A percentile compares a stretch with the other conserved stretches of the same genome.
Conservation (phyloP, 2,888 invertebrate species). For the Drosophila helvetica region DNA sequence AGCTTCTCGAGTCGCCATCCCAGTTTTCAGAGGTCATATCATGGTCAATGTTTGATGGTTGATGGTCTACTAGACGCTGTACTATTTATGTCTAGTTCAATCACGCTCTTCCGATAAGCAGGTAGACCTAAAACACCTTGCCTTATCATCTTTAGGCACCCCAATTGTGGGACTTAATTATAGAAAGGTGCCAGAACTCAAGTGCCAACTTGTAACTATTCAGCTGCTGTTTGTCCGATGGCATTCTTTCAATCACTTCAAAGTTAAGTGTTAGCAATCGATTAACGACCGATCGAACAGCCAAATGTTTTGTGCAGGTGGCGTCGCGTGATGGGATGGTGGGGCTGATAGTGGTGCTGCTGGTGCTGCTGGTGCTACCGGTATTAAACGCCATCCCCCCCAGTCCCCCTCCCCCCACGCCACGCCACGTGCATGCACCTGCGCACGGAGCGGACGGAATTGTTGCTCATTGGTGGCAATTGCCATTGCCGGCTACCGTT, state of each 20-base stretch:
- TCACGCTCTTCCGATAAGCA: background rate
- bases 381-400: slow-evolving; percentile 31
- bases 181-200: slow-evolving; percentile 16
- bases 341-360: slow-evolving; percentile 25
- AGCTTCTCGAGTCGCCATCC: too few species aligned
- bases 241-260: slow-evolving; percentile 15
- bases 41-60: background rate
- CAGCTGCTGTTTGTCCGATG: background rate
- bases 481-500: slow-evolving; percentile 42
- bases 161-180: slow-evolving; percentile 8
- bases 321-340: background rate
- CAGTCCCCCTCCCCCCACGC: too few species aligned
- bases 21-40: background rate
- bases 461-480: slow-evolving; percentile 49
- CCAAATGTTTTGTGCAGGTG: slow-evolving; percentile 36
- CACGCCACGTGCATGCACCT: slow-evolving; percentile 36
- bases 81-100: background rate
- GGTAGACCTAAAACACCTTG: background rate
- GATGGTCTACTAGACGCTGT: too few species aligned
- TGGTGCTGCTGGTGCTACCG: slow-evolving; percentile 33
- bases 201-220: slow-evolving; percentile 20
- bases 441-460: slow-evolving; percentile 45
- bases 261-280: slow-evolving; percentile 1
- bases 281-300: background rate
- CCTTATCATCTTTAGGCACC: slow-evolving; percentile 2